A percentile compares a stretch with the other conserved stretches of the same genome.
phyloP scores from a whole-genome alignment of 2,888 invertebrate genomes.

The Alcis repandata region DNA sequence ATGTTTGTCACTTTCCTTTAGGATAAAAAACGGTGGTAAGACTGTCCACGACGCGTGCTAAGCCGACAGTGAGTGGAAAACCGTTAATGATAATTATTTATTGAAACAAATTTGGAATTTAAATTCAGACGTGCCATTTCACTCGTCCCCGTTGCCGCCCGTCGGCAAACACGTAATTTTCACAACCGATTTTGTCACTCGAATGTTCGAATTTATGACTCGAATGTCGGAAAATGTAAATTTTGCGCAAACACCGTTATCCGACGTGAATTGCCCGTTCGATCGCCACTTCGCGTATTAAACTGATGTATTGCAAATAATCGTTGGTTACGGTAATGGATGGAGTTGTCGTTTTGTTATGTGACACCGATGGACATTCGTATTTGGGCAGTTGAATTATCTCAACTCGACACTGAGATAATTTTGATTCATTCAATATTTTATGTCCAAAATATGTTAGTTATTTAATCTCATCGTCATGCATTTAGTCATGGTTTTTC shows the following conservation, averaged over 20 bases:
- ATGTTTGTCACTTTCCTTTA: too few species aligned
- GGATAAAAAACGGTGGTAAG: too few species aligned
- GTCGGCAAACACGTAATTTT: conserved; percentile 20
- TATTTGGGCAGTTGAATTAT: neutral
- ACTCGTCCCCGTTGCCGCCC: neutral
- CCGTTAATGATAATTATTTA: too few species aligned
- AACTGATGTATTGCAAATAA: conserved; percentile 54
- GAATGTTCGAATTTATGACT: conserved; percentile 11
- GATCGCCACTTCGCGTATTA: conserved; percentile 51
- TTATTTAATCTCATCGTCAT: too few species aligned
- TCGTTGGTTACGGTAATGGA: conserved; percentile 37
- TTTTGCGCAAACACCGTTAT: conserved; percentile 40
- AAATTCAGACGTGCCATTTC: conserved; percentile 6
- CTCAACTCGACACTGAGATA: too few species aligned
- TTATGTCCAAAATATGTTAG: too few species aligned
- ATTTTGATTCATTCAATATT: too few species aligned
- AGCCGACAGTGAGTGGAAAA: too few species aligned
- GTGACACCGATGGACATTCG: neutral
- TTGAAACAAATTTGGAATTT: neutral
- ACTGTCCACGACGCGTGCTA: too few species aligned
- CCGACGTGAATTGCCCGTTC: conserved; percentile 51
- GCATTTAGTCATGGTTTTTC: too few species aligned
- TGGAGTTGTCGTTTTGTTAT: conserved; percentile 34
- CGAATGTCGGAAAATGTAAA: conserved; percentile 24
- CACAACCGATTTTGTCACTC: conserved; percentile 2